Evolutionary conservation across 1,140 invertebrate species (phyloP).

Genomic region (Triops longicaudatus): DNA sequence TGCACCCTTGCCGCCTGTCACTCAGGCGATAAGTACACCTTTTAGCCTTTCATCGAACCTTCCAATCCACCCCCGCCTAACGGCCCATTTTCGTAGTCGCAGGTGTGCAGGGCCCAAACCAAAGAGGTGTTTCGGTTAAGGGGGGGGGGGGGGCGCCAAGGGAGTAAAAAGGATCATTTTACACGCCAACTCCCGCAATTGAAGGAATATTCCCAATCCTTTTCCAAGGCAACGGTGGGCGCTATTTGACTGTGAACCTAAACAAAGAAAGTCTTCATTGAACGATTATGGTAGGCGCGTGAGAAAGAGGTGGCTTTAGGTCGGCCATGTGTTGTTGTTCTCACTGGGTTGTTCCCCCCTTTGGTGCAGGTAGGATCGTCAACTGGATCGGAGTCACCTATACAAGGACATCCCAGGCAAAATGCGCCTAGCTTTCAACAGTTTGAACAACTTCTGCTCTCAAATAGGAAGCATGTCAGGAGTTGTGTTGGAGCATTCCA

Average conservation of each 20-base stretch:
- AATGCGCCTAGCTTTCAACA: too few relatives aligned
- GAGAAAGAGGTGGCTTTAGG: background rate
- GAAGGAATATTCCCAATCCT: background rate
- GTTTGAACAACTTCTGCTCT: too few relatives aligned
- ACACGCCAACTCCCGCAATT: background rate
- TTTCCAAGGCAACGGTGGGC: background rate
- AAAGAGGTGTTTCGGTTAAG: background rate
- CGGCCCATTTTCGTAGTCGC: background rate
- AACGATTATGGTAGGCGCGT: slow-evolving; percentile 14
- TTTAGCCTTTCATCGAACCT: slow-evolving; percentile 12
- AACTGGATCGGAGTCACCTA: background rate
- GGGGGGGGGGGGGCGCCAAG: background rate
- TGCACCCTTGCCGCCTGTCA: slow-evolving; percentile 13
- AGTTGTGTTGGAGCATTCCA: background rate
- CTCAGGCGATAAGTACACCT: slow-evolving; percentile 14
- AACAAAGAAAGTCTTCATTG: slow-evolving; percentile 8
- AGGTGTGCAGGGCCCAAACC: background rate
- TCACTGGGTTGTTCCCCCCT: background rate
- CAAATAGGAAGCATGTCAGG: too few relatives aligned
- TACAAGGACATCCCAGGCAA: too few relatives aligned
- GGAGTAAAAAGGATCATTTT: slow-evolving; percentile 7
- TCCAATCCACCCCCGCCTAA: slow-evolving; percentile 13
- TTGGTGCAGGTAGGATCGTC: background rate
- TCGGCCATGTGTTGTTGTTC: slow-evolving; percentile 1
- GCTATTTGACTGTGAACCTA: slow-evolving; percentile 3